Conservation (phyloP, 2,113 vertebrate species). For the Seriola rivoliana region DNA sequence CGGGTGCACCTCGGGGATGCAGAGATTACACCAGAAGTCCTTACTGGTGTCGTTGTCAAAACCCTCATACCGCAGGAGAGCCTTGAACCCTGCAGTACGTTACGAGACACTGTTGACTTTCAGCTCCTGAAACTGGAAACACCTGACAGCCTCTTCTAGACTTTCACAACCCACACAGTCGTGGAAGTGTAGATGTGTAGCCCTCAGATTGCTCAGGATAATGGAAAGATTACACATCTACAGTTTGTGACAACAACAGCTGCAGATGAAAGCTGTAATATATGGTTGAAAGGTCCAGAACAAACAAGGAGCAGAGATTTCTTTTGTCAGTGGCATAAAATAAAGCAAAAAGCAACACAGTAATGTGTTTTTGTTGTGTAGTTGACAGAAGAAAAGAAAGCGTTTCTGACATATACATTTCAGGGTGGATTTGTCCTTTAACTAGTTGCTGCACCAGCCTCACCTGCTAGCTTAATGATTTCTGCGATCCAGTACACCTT, state of each 20-base stretch:
- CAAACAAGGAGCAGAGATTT: neutral
- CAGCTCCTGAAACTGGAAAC: neutral
- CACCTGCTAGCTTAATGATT: slow-evolving; percentile 95
- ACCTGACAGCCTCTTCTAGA: neutral
- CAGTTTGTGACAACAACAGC: neutral
- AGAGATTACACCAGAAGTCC: slow-evolving; percentile 97
- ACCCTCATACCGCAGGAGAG: slow-evolving; percentile 95
- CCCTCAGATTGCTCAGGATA: neutral
- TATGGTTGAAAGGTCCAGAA: neutral
- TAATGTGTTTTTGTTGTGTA: too few species aligned
- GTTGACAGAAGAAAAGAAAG: neutral
- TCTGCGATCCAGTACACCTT: slow-evolving; percentile 99
- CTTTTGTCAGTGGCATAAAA: too few species aligned
- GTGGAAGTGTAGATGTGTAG: neutral
- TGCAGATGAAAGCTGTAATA: neutral
- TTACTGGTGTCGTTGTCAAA: slow-evolving; percentile 95
- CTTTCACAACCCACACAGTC: neutral
- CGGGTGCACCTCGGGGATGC: slow-evolving; percentile 94
- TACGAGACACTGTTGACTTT: neutral
- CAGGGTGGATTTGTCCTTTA: neutral
- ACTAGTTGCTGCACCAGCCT: neutral
- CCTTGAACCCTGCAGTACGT: slow-evolving; percentile 91
- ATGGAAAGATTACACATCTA: neutral
- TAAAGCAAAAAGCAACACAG: too few species aligned
- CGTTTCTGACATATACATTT: neutral